Base-by-base conservation (phyloP, 2,888 invertebrate genomes). In the Leucania comma region DNA sequence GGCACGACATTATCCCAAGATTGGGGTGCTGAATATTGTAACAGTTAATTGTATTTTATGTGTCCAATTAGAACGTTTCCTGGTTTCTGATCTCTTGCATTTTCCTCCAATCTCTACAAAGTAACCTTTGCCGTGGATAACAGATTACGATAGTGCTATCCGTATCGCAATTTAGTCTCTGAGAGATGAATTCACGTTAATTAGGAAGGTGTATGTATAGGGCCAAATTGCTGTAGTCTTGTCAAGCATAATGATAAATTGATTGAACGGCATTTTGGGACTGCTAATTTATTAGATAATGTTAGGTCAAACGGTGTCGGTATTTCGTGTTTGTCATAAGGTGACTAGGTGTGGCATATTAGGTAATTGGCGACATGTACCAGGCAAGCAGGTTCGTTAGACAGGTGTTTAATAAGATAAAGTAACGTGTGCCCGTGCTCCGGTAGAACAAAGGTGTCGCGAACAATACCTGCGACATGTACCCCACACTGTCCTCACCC, bases 341-440 rank as follows among this genome's bases (percentile, higher is more conserved):
- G 8, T 91, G 89, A 91, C 88, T 88, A 88, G 86, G 87, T 85
- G 83, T 84, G 83, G 88, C 85, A 87, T 89, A 92, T 94, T 92
- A 42, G 42, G 17, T 42, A 92, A 92, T 92, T 92, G 90, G 88
- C 87, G 82, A 89, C 88, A 89, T 88, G 88, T 88, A 88, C 93
- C 91, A 92, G 91, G 89, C 87, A 86, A 89, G 88, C 90, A 90
- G 91, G 90, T 92, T 91, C 90, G 91, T 92, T 90, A 92, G 89
- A 90, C 61, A 93, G 90, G 90, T 94, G 93, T 93, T 77, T 72
- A 93, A 94, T 93, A 91, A 93, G 93, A 94, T 94, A 93, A 92
- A 94, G 91, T 93, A 90, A 91, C 89, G 76, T 78, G 75, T 75
- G 72, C 77, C 84, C 87, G 87, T 90, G 90, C 90, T 90, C 91